These are phyloP conservation scores for Lasioglossum malachurum DNA, from an alignment of 2,888 invertebrate species.

Conservation along the genomic window DNA sequence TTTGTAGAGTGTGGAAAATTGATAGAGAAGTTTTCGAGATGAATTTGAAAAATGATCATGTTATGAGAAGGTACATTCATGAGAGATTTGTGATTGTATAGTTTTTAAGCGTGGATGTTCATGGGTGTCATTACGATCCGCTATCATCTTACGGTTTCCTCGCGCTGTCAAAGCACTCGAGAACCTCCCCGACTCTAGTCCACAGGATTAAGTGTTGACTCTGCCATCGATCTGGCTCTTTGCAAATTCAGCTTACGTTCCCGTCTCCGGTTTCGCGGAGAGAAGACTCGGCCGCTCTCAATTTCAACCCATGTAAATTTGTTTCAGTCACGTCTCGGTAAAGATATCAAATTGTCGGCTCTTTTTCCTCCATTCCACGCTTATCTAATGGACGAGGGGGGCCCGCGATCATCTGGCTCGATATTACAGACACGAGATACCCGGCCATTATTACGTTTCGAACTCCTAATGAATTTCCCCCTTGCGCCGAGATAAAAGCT, in stretches of 20 bases:
- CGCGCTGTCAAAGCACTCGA: constrained; percentile 46
- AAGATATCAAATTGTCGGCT: constrained; percentile 43
- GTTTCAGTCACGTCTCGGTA: constrained; percentile 38
- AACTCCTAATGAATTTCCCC: background rate
- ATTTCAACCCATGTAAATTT: constrained; percentile 36
- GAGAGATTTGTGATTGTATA: background rate
- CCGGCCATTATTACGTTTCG: background rate
- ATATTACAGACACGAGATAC: background rate
- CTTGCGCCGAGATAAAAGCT: background rate
- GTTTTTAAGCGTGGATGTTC: constrained; percentile 33
- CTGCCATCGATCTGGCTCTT: constrained; percentile 62
- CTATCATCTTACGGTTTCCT: constrained; percentile 56
- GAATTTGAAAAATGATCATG: no score
- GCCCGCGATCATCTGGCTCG: background rate
- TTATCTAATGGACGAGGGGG: constrained; percentile 9
- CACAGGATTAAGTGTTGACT: constrained; percentile 64
- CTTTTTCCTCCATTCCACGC: constrained; percentile 17
- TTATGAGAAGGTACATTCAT: no score
- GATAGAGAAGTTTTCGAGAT: no score
- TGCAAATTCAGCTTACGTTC: constrained; percentile 48
- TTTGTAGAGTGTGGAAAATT: no score
- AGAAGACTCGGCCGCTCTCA: constrained; percentile 31
- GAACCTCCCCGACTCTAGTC: constrained; percentile 5
- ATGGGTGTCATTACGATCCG: constrained; percentile 52
- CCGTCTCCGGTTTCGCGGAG: constrained; percentile 46